A percentile compares a stretch with the other conserved stretches of the same genome.
Conservation (phyloP, 2,113 vertebrate species). For the Morone saxatilis region DNA sequence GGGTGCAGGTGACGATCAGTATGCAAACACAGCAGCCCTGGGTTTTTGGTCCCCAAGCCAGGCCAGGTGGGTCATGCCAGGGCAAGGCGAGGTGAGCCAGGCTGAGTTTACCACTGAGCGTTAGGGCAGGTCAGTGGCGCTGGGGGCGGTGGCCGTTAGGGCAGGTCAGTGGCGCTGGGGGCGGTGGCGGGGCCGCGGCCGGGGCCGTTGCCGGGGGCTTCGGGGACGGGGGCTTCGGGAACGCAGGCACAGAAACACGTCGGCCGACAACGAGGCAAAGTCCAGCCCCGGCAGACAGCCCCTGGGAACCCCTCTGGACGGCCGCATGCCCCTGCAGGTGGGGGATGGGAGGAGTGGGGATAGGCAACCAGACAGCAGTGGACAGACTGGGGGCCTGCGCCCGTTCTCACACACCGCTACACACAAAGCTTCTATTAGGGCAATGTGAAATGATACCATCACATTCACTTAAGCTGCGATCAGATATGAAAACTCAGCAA, state of each 20-base stretch:
- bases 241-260: conserved; percentile 85
- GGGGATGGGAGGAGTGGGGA: conserved; percentile 76
- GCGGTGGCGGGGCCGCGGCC: conserved; percentile 72
- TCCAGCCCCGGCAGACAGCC: conserved; percentile 86
- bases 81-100: conserved; percentile 45
- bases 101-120: conserved; percentile 85
- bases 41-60: conserved; percentile 45
- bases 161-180: conserved; percentile 83
- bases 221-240: conserved; percentile 81
- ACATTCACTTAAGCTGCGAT: conserved; percentile 52
- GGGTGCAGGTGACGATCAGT: conserved; percentile 67
- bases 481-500: conserved; percentile 50
- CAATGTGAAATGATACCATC: conserved; percentile 18
- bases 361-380: conserved; percentile 80
- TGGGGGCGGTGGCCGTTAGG: conserved; percentile 77
- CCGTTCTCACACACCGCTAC: conserved; percentile 50
- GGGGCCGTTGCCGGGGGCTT: conserved; percentile 82
- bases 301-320: conserved; percentile 82
- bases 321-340: conserved; percentile 84
- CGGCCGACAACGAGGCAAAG: conserved; percentile 84
- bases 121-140: conserved; percentile 82
- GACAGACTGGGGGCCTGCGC: conserved; percentile 58
- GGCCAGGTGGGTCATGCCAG: conserved; percentile 67
- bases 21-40: conserved; percentile 72
- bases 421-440: conserved; percentile 46